Conservation (phyloP, 1,140 invertebrate genomes). For the Apis laboriosa region DNA sequence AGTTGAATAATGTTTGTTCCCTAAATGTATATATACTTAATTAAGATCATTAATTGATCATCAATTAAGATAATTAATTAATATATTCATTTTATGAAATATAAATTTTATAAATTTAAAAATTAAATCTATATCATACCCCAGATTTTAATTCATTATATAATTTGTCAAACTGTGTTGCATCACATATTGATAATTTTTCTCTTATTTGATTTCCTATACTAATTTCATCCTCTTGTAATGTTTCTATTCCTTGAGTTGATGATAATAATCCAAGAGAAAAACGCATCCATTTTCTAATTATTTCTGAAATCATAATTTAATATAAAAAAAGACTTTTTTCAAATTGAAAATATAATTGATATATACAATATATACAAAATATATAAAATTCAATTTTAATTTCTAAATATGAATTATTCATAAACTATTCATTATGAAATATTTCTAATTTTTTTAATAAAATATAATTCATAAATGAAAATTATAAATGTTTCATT, state of each 20-base stretch:
- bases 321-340: background rate
- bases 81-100: background rate
- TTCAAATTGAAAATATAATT: background rate
- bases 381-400: background rate
- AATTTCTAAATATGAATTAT: too few relatives aligned
- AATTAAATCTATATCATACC: slow-evolving; percentile 61
- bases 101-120: background rate
- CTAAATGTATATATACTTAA: background rate
- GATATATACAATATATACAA: slow-evolving; percentile 31
- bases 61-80: background rate
- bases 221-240: slow-evolving; percentile 76
- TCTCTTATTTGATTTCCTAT: slow-evolving; percentile 73
- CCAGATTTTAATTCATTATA: slow-evolving; percentile 77
- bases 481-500: background rate
- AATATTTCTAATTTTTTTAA: too few relatives aligned
- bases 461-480: background rate
- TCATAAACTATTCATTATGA: too few relatives aligned
- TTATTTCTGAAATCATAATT: slow-evolving; percentile 63
- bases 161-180: slow-evolving; percentile 75
- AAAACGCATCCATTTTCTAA: slow-evolving; percentile 73
- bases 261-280: slow-evolving; percentile 75
- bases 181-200: slow-evolving; percentile 73
- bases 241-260: slow-evolving; percentile 70
- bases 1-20: too few relatives aligned
- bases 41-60: background rate